Percentiles rank a stretch among this genome's conserved stretches.
Evolutionary conservation across 2,113 vertebrate species (phyloP).

Genomic region (Albula goreensis): DNA sequence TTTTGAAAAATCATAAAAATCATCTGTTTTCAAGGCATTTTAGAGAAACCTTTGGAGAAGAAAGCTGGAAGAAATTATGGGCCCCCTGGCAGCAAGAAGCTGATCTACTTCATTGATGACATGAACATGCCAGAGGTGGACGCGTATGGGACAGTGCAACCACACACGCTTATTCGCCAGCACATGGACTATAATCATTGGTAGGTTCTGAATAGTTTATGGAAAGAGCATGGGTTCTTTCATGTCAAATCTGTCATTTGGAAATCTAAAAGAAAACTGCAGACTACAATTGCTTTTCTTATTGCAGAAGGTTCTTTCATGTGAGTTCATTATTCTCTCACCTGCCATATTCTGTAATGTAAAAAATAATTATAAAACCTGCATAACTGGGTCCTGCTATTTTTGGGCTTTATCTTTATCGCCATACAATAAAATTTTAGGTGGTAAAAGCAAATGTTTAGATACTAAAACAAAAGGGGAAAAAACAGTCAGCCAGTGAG

Average conservation of each 20-base stretch:
- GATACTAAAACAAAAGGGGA: conserved; percentile 59
- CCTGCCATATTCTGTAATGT: too few relatives aligned
- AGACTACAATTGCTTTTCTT: too few relatives aligned
- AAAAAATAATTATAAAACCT: too few relatives aligned
- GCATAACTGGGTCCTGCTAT: too few relatives aligned
- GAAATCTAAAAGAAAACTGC: too few relatives aligned
- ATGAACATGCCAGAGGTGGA: conserved; percentile 96
- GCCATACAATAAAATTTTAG: too few relatives aligned
- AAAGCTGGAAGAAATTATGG: conserved; percentile 89
- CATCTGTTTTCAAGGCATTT: conserved; percentile 64
- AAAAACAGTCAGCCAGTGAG: conserved; percentile 32
- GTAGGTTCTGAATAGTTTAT: conserved; percentile 55
- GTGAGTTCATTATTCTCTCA: too few relatives aligned
- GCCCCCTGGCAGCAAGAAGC: conserved; percentile 81
- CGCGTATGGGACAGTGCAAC: conserved; percentile 85
- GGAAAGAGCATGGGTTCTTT: too few relatives aligned
- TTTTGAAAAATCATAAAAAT: too few relatives aligned
- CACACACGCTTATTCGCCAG: conserved; percentile 90
- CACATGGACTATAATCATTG: conserved; percentile 96
- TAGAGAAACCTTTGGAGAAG: conserved; percentile 94
- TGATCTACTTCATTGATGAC: conserved; percentile 92
- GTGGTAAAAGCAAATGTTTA: conserved; percentile 25
- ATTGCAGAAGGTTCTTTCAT: too few relatives aligned
- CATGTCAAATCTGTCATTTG: too few relatives aligned
- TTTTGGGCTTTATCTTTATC: too few relatives aligned